A percentile compares a stretch with the other conserved stretches of the same genome.
phyloP scores from a whole-genome alignment of 2,888 invertebrate species.

The Oligia strigilis region DNA sequence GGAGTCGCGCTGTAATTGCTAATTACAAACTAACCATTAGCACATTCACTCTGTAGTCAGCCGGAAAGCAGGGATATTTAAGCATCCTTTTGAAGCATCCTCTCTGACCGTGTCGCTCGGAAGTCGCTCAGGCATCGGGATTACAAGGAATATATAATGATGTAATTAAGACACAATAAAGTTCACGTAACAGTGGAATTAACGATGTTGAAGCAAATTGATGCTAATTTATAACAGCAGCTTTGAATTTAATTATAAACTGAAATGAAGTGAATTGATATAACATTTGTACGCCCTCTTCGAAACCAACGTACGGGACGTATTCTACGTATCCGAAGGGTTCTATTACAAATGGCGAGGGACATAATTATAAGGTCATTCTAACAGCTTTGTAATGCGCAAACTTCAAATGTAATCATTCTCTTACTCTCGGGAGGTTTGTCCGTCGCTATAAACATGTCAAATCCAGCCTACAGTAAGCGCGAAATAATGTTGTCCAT shows the following conservation, averaged over 20 bases:
- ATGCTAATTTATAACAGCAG: conserved; percentile 27
- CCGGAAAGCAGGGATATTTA: not conserved
- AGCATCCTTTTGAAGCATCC: too few relatives aligned
- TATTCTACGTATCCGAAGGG: not conserved
- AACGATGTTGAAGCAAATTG: conserved; percentile 30
- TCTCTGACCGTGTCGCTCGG: conserved; percentile 15
- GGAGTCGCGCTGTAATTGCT: not conserved
- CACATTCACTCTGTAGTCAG: not conserved
- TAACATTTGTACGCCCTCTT: not conserved
- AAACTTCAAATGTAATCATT: conserved; percentile 9
- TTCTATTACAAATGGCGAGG: not conserved
- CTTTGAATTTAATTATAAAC: conserved; percentile 16
- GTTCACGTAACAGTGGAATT: conserved; percentile 17
- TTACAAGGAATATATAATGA: conserved; percentile 6
- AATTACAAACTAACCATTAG: conserved; percentile 5
- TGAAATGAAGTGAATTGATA: not conserved
- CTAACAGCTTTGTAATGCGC: not conserved
- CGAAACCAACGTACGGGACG: not conserved
- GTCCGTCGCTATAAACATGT: not conserved
- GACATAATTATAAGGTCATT: not conserved
- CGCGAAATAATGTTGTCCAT: conserved; percentile 12
- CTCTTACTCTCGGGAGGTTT: conserved; percentile 4
- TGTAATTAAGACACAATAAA: conserved; percentile 23
- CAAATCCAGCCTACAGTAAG: not conserved
- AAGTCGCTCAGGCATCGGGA: not conserved